These are phyloP conservation scores for Microctenopoma lineatum DNA, from an alignment of 2,797 vertebrate species.

Conservation along the genomic window DNA sequence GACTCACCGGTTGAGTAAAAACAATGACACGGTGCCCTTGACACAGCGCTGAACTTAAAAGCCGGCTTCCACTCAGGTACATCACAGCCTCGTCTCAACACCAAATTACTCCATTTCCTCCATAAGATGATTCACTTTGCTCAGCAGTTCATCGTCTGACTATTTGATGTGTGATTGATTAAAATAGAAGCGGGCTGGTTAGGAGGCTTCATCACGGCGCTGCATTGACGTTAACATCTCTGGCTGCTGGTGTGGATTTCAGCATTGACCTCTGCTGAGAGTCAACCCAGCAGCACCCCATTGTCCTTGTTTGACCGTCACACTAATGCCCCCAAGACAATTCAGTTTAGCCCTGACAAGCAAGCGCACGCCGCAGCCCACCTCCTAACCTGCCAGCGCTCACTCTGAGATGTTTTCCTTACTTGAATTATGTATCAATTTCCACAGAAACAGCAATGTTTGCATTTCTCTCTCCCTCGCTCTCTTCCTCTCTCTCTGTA, in stretches of 20 bases:
- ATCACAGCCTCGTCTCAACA: slow-evolving; percentile 33
- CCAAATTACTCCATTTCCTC: slow-evolving; percentile 61
- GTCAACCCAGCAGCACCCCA: slow-evolving; percentile 59
- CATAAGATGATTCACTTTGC: slow-evolving; percentile 60
- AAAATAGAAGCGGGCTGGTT: slow-evolving; percentile 43
- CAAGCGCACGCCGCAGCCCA: slow-evolving; percentile 26
- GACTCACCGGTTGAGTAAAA: slow-evolving; percentile 37
- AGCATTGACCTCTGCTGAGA: slow-evolving; percentile 74
- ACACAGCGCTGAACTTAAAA: slow-evolving; percentile 50
- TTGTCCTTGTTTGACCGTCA: slow-evolving; percentile 78
- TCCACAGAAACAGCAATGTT: slow-evolving; percentile 82
- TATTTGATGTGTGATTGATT: slow-evolving; percentile 71
- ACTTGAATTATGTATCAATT: slow-evolving; percentile 85
- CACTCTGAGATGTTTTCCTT: slow-evolving; percentile 74
- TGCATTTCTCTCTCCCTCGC: slow-evolving; percentile 75
- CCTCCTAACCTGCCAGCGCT: slow-evolving; percentile 42
- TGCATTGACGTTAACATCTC: slow-evolving; percentile 62
- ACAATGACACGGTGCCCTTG: slow-evolving; percentile 58
- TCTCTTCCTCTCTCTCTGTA: slow-evolving; percentile 69
- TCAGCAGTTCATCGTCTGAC: slow-evolving; percentile 50
- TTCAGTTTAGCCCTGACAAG: slow-evolving; percentile 52
- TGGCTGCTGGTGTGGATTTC: slow-evolving; percentile 70
- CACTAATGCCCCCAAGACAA: slow-evolving; percentile 57
- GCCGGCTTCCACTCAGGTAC: slow-evolving; percentile 15
- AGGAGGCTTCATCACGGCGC: slow-evolving; percentile 43